Evolutionary conservation across 2,888 invertebrate species (phyloP).

Genomic region (Chrysolina haemoptera): DNA sequence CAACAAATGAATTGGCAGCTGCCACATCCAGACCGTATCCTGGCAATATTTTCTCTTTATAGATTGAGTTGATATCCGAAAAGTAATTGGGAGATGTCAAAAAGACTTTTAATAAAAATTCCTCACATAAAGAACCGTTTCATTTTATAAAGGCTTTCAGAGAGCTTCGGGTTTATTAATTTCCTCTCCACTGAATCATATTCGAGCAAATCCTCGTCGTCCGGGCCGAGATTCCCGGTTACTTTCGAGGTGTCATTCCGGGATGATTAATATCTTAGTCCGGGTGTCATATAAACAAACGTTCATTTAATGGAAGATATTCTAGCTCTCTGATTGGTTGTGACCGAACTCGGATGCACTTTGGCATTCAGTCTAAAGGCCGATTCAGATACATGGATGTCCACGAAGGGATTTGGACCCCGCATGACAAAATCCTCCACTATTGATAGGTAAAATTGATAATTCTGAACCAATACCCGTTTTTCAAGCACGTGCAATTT

Average conservation of each 20-base stretch:
- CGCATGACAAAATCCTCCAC: no score
- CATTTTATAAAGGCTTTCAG: neutral
- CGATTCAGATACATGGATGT: no score
- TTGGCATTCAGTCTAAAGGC: no score
- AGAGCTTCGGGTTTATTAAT: slow-evolving; percentile 17
- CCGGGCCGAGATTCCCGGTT: slow-evolving; percentile 5
- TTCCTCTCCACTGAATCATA: slow-evolving; percentile 18
- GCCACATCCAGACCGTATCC: slow-evolving; percentile 1
- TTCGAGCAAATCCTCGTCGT: neutral
- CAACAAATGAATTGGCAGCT: slow-evolving; percentile 1
- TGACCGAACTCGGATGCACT: no score
- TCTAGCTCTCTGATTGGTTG: no score
- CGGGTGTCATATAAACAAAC: no score
- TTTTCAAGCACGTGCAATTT: no score
- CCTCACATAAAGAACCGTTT: slow-evolving; percentile 20
- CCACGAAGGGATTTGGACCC: no score
- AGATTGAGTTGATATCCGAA: neutral
- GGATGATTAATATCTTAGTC: slow-evolving; percentile 20
- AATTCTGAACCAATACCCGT: no score
- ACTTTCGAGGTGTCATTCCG: slow-evolving; percentile 15
- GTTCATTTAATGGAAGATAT: no score
- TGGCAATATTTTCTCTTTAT: neutral
- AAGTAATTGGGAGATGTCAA: slow-evolving; percentile 17
- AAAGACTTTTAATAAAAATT: slow-evolving; percentile 19
- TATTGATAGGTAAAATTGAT: no score